These are phyloP conservation scores for Falcunculus frontatus DNA, from an alignment of 2,113 vertebrate species.

Conservation along the genomic window DNA sequence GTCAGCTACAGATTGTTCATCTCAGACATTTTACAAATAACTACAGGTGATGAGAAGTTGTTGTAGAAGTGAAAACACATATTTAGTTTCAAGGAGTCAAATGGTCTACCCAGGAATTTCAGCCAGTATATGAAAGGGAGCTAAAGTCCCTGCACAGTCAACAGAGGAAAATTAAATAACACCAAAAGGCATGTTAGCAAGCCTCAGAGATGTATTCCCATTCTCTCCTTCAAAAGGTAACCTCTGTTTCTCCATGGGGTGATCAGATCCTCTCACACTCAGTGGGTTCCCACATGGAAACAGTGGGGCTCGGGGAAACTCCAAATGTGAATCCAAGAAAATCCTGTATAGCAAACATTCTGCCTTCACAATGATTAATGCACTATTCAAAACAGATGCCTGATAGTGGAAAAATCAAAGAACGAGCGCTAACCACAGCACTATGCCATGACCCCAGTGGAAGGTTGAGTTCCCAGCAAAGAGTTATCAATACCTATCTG, in stretches of 20 bases:
- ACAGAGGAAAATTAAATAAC: background rate
- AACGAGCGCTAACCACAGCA: background rate
- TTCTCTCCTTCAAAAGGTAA: background rate
- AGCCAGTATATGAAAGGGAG: background rate
- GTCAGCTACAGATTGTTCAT: background rate
- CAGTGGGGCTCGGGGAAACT: background rate
- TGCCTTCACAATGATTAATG: background rate
- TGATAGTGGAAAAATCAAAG: background rate
- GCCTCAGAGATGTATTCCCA: background rate
- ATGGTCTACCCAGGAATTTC: background rate
- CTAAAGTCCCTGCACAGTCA: background rate
- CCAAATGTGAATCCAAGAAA: background rate
- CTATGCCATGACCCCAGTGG: background rate
- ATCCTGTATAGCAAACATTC: background rate
- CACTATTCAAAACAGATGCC: background rate
- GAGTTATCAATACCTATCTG: background rate
- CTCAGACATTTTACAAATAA: background rate
- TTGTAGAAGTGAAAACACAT: background rate
- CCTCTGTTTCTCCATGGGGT: background rate
- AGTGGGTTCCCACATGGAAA: background rate
- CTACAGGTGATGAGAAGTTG: background rate
- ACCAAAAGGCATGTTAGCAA: background rate
- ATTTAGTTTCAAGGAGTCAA: background rate
- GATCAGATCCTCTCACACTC: background rate
- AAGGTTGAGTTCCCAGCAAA: background rate